A percentile compares a stretch with the other conserved stretches of the same genome.
These are phyloP conservation scores for Dyspetes luteomarginatus DNA, from an alignment of 2,888 invertebrate species.

Conservation along the genomic window DNA sequence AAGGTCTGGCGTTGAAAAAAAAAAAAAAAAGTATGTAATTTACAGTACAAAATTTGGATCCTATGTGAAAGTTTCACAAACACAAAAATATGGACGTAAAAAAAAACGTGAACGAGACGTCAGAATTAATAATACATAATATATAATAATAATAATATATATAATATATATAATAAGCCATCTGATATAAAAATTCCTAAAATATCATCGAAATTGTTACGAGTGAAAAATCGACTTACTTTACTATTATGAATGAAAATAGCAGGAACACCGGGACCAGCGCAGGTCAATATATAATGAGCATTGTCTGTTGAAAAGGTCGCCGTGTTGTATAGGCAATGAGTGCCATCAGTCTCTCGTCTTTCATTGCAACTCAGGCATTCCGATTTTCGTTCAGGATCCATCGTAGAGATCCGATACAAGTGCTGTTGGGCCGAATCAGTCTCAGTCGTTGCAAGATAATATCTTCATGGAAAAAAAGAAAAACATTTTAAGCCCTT, in stretches of 20 bases:
- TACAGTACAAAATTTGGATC: too few species aligned
- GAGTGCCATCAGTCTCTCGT: slow-evolving; percentile 83
- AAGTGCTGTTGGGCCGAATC: slow-evolving; percentile 93
- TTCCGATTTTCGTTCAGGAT: slow-evolving; percentile 83
- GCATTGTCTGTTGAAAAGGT: slow-evolving; percentile 88
- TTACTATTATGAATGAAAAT: slow-evolving; percentile 86
- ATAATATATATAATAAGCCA: too few species aligned
- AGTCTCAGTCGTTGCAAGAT: slow-evolving; percentile 90
- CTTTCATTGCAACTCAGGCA: slow-evolving; percentile 91
- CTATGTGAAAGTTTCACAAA: too few species aligned
- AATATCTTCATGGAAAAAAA: slow-evolving; percentile 87
- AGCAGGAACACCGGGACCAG: slow-evolving; percentile 93
- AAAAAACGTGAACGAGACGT: too few species aligned
- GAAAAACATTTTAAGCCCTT: not conserved
- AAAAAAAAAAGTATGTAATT: not conserved
- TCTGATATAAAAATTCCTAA: slow-evolving; percentile 7
- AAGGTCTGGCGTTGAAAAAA: slow-evolving; percentile 72
- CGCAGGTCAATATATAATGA: slow-evolving; percentile 90
- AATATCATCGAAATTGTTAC: too few species aligned
- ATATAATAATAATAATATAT: too few species aligned
- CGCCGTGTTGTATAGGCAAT: slow-evolving; percentile 89
- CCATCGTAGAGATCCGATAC: slow-evolving; percentile 88
- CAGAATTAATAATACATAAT: too few species aligned
- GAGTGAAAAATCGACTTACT: slow-evolving; percentile 82
- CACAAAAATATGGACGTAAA: too few species aligned